Evolutionary conservation across 2,113 vertebrate species (phyloP), one percentile per base, ranked within the genome.

Genomic region (Pontoporia blainvillei): DNA sequence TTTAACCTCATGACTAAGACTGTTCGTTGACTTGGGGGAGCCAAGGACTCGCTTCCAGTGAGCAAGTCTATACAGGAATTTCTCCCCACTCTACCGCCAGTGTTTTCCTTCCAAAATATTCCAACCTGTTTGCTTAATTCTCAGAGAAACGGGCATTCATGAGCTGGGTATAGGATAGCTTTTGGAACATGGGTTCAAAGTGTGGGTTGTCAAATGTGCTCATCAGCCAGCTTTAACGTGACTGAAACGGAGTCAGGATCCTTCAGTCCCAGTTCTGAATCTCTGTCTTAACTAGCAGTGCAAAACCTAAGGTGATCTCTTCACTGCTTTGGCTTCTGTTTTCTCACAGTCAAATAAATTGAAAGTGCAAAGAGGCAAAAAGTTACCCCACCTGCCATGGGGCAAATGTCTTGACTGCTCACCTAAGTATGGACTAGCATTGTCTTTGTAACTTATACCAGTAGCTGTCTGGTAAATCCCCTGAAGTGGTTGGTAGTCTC

Each of bases 31-130:
- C 76, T 92, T 76, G 52, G 57, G 41, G 49, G 94, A 95, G 62
- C 49, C 73, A 96, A 86, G 69, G 61, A 36, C 17, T 96, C 52
- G n/a, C 69, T 95, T 89, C 54, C 23, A 71, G 36, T 71, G 21
- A 76, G 66, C 93, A 95, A 91, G 78, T 86, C 67, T 91, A 23
- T 21, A 71, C 84, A 90, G 61, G 78, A 59, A 82, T 76, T 76
- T 91, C 86, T 82, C 73, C 18, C 44, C 44, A 86, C n/a, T 75
- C 79, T 64, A 29, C 4, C 86, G 61, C 44, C 29, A 92, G 29
- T 11, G 6, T 46, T 79, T 90, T 96, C 44, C 89, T 72, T 89
- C 89, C 41, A 57, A 81, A 79, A 85, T 95, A 90, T 90, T 90
- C 36, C 31, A 36, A 72, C 29, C 25, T 59, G 23, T 36, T 83